Evolutionary conservation across 1,140 invertebrate species (phyloP).

Genomic region (Pseudomyrmex sp.): DNA sequence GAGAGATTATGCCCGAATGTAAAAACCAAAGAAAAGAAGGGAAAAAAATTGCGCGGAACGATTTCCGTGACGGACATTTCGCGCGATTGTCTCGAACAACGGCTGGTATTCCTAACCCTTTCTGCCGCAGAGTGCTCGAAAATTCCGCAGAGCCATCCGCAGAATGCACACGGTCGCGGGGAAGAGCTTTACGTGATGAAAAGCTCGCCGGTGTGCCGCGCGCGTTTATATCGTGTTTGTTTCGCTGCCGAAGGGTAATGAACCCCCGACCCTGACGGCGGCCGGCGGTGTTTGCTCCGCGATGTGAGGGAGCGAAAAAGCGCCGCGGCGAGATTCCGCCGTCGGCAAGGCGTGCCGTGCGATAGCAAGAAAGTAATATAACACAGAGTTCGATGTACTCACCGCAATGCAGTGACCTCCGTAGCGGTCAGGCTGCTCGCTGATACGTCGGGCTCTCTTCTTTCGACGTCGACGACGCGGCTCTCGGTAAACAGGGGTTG

Average conservation of each 20-base stretch:
- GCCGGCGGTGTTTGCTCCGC: constrained; percentile 6
- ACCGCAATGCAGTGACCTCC: constrained; percentile 79
- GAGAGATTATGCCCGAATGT: no score
- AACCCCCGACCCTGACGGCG: constrained; percentile 33
- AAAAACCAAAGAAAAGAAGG: no score
- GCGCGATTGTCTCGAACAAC: background rate
- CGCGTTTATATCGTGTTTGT: background rate
- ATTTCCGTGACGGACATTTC: background rate
- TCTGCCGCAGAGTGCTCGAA: background rate
- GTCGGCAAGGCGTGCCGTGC: background rate
- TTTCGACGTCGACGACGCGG: constrained; percentile 63
- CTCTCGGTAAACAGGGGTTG: constrained; percentile 75
- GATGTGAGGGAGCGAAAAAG: background rate
- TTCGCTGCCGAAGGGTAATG: constrained; percentile 48
- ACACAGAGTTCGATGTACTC: constrained; percentile 64
- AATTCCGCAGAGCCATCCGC: background rate
- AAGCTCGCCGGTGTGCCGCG: background rate
- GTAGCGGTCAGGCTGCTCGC: constrained; percentile 59
- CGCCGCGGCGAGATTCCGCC: background rate
- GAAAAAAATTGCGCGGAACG: background rate
- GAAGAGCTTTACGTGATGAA: no score
- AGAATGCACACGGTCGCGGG: no score
- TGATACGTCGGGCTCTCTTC: constrained; percentile 71
- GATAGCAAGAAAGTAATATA: constrained; percentile 3
- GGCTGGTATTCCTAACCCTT: background rate